phyloP scores from a whole-genome alignment of 92 coral and sea anemone species.

The Heliopora coerulea region DNA sequence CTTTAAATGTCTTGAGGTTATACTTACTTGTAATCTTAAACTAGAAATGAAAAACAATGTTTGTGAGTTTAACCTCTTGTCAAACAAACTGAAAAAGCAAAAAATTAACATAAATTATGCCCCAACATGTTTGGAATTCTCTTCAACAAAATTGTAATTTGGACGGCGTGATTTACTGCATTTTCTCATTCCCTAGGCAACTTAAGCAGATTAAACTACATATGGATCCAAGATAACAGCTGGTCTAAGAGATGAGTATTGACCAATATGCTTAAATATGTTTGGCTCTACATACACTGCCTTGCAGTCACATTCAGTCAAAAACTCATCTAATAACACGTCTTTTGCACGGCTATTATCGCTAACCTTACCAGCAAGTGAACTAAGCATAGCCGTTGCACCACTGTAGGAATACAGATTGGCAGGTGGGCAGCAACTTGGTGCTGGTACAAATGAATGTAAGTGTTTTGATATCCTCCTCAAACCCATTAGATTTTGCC shows the following conservation, averaged over 20 bases:
- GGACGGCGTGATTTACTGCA: too few relatives aligned
- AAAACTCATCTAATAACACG: constrained; percentile 52
- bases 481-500: constrained; percentile 60
- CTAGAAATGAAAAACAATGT: too few relatives aligned
- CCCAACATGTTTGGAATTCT: too few relatives aligned
- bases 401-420: constrained; percentile 64
- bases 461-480: constrained; percentile 51
- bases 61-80: too few relatives aligned
- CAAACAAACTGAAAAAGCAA: too few relatives aligned
- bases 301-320: constrained; percentile 9
- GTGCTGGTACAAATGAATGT: constrained; percentile 55
- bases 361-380: constrained; percentile 46
- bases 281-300: constrained; percentile 71
- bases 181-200: too few relatives aligned
- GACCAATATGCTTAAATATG: constrained; percentile 73
- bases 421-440: constrained; percentile 80
- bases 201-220: constrained; percentile 34
- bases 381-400: constrained; percentile 51
- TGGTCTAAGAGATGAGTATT: constrained; percentile 56
- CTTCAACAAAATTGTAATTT: too few relatives aligned
- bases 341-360: constrained; percentile 59
- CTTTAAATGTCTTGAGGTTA: too few relatives aligned
- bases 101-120: too few relatives aligned
- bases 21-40: too few relatives aligned
- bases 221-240: constrained; percentile 46